Base-by-base conservation (phyloP, 2,888 invertebrate genomes). In the Emesis russula region DNA sequence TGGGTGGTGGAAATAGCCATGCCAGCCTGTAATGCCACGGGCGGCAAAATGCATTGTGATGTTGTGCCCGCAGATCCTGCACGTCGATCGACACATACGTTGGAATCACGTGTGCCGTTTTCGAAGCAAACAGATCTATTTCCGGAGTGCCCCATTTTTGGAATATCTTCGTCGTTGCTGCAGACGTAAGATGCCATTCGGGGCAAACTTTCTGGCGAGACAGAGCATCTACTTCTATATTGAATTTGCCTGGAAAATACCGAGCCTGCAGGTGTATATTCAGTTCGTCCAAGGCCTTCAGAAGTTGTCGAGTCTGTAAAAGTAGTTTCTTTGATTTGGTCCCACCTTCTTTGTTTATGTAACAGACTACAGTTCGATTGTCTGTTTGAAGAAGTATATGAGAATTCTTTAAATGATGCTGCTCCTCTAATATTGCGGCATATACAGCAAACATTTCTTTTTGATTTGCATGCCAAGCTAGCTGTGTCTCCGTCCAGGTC, bases 201-300 rank as follows among this genome's bases (percentile, higher is more conserved):
- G 93, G 87, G 2, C 80, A 53, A 6, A 18, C 31, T 11, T 68
- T 76, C 3, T 68, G 11, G 11, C 92, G 18, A 15, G 95, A 96
- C 1, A 95, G 88, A 6, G 90, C 83, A 70, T 96, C 95, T 9
- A 95, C 95, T n/a, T 95, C 93, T 4, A 93, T 93, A 88, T 96
- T 96, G 94, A 92, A 94, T 18, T 91, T 89, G 11, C 94, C 95
- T 44, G 94, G 94, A 4, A 95, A 88, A 36, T 92, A 63, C 38
- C 63, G 77, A 3, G 77, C 77, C 38, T 38, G 6, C 5, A 77
- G 18, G 25, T 63, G 63, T 25, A 77, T 31, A 31, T 66, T 66
- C 5, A 13, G 31, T 66, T 31, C 63, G n/a, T 87, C 76, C 4
- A 73, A 70, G 7, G 87, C 53, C 53, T 71, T 9, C 38, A 89